Percentiles rank a stretch among this genome's conserved stretches.
phyloP scores from a whole-genome alignment of 2,113 vertebrate genomes.

The Nansenia antarctica region DNA sequence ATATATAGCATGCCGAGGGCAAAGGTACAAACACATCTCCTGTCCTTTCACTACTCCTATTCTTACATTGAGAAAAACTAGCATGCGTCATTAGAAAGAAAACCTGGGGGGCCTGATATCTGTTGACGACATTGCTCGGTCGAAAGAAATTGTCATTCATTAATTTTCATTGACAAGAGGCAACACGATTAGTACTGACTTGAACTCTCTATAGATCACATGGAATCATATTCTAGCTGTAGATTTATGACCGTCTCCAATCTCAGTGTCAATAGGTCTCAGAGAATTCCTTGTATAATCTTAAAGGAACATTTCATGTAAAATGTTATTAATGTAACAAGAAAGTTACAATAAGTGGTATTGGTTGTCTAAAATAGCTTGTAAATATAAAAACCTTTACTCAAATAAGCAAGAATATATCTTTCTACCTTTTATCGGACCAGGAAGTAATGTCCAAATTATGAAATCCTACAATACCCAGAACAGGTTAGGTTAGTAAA shows the following conservation, averaged over 20 bases:
- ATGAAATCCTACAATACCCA: too few species aligned
- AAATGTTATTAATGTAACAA: too few species aligned
- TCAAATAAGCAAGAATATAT: too few species aligned
- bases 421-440: too few species aligned
- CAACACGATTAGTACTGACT: conserved; percentile 30
- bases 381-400: too few species aligned
- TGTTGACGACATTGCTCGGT: conserved; percentile 49
- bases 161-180: conserved; percentile 47
- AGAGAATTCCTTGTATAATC: too few species aligned
- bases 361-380: too few species aligned
- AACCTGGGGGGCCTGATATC: conserved; percentile 34
- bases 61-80: conserved; percentile 8
- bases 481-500: too few species aligned
- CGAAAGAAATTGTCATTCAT: conserved; percentile 27
- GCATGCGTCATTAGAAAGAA: not conserved
- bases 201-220: conserved; percentile 7
- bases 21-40: not conserved
- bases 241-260: conserved; percentile 25
- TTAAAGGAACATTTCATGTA: too few species aligned
- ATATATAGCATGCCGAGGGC: conserved; percentile 2
- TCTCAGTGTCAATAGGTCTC: too few species aligned
- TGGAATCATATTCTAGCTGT: not conserved
- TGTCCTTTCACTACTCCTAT: conserved; percentile 1
- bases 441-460: too few species aligned
- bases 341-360: too few species aligned